Base-by-base conservation (phyloP, 2,888 invertebrate species). In the Anoplius nigerrimus region DNA sequence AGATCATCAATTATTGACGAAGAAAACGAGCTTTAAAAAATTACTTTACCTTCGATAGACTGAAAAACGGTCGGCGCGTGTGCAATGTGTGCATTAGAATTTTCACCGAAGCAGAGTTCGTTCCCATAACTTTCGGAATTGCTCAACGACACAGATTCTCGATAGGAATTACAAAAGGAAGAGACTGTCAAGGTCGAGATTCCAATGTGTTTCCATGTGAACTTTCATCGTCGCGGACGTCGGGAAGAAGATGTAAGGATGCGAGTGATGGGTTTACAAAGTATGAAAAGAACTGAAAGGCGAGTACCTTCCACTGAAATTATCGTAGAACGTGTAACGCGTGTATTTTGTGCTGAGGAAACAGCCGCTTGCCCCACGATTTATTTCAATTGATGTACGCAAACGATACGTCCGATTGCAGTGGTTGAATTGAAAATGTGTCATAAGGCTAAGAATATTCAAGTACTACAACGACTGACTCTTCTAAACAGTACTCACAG, bases 391-490 rank as follows among this genome's bases (percentile, higher is more conserved):
- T 16, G 4, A 48, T 20, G 6, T 48, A 48, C 8, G 1, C 48
- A 2, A 18, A 48, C 48, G 48, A 48, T 48, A 48, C 48, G 20
- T 48, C 48, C 20, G 16, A 20, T 18, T 48, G 20, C n/a, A 13
- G 20, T 20, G 48, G 20, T 18, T 20, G n/a, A 18, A 48, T 16
- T 15, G 4, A 48, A 48, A 48, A 48, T 16, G 16, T 16, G 20
- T 16, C 48, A 48, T 48, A 18, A 48, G 15, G 16, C n/a, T 16
- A 48, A 8, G 11, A 48, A 48, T 2, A 1, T 18, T 48, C 16
- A 48, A 48, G n/a, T 48, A 79, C 76, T 78, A 78, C 70, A 62
- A 57, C 72, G 63, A 48, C 61, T 45, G 61, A 58, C 13, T 63
- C 66, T 78, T 34, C 34, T 34, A 34, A 34, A 34, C 34, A 34